These are phyloP conservation scores for Nasonia giraulti DNA, from an alignment of 1,140 invertebrate species.

Conservation along the genomic window DNA sequence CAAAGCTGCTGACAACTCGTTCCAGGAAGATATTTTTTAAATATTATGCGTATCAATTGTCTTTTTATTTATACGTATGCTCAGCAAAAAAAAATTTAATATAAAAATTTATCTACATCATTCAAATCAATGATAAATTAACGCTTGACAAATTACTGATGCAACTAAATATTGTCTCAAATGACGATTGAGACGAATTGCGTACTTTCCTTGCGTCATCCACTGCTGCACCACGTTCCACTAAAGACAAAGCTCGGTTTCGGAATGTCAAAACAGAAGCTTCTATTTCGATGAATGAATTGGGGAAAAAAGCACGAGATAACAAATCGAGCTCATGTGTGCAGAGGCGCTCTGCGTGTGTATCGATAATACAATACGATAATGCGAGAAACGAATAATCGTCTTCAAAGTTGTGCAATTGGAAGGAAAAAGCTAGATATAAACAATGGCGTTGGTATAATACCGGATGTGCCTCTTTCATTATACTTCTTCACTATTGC, in stretches of 20 bases:
- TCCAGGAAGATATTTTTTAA: background rate
- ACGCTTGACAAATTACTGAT: background rate
- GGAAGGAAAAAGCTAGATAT: constrained; percentile 45
- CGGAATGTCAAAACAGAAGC: constrained; percentile 62
- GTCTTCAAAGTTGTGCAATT: constrained; percentile 44
- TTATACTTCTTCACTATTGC: background rate
- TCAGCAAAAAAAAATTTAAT: too few relatives aligned
- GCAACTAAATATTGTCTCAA: background rate
- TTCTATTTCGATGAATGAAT: constrained; percentile 53
- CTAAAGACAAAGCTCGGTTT: constrained; percentile 58
- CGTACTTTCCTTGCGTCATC: constrained; percentile 60
- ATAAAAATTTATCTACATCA: too few relatives aligned
- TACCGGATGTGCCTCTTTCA: background rate
- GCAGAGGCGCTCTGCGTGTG: background rate
- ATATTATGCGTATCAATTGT: too few relatives aligned
- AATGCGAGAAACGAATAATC: constrained; percentile 19
- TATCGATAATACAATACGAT: constrained; percentile 14
- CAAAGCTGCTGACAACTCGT: background rate
- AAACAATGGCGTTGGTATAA: constrained; percentile 46
- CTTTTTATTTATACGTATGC: too few relatives aligned
- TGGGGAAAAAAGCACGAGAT: constrained; percentile 56
- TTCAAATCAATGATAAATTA: background rate
- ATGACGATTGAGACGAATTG: constrained; percentile 45
- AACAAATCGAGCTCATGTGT: constrained; percentile 50
- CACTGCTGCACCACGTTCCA: constrained; percentile 39